Percentiles rank a stretch among this genome's conserved stretches.
phyloP scores from a whole-genome alignment of 2,888 invertebrate species.

The Nysson spinosus region DNA sequence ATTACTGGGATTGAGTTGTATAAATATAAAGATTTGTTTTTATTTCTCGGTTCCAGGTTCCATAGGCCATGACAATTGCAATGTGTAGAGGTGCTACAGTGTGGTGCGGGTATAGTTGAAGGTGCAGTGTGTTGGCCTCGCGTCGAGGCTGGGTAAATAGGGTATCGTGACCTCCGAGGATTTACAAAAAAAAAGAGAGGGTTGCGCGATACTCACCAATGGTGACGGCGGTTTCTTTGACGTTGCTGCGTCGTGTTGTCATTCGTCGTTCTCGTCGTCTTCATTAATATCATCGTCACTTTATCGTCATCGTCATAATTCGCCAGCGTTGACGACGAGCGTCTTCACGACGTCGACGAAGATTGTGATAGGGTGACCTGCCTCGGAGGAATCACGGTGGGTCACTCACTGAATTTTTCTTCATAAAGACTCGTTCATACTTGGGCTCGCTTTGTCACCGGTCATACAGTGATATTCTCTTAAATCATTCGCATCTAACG shows the following conservation, averaged over 20 bases:
- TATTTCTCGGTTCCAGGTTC: constrained; percentile 79
- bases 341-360: constrained; percentile 63
- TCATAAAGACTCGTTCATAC: constrained; percentile 62
- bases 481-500: constrained; percentile 1
- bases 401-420: constrained; percentile 68
- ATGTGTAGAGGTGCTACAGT: constrained; percentile 78
- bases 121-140: constrained; percentile 62
- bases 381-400: constrained; percentile 57
- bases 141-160: constrained; percentile 54
- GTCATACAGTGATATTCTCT: no score
- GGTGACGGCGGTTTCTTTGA: constrained; percentile 49
- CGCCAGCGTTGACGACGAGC: constrained; percentile 53
- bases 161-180: constrained; percentile 44
- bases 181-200: constrained; percentile 21
- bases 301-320: constrained; percentile 25
- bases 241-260: constrained; percentile 55
- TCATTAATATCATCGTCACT: constrained; percentile 11
- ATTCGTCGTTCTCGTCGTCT: constrained; percentile 42
- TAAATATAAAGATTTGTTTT: neutral
- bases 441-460: constrained; percentile 40
- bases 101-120: constrained; percentile 71
- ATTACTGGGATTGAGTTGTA: no score
- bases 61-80: constrained; percentile 89
- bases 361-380: constrained; percentile 76
- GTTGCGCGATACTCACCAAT: constrained; percentile 31